phyloP scores from a whole-genome alignment of 1,140 invertebrate species.

The Papilio polytes region DNA sequence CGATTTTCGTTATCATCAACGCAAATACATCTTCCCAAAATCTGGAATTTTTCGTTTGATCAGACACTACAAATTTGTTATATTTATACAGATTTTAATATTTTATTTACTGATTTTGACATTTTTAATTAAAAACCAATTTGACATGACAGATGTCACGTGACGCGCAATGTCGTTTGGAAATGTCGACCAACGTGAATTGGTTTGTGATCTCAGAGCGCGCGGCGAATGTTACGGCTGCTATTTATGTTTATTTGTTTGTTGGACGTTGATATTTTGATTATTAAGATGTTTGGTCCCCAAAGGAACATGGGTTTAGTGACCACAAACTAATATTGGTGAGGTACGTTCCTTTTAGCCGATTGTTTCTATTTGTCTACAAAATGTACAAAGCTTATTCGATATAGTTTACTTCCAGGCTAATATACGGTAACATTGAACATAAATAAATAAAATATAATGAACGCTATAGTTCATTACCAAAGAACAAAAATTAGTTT shows the following conservation, averaged over 20 bases:
- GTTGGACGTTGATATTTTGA: neutral
- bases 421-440: neutral
- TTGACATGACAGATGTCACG: neutral
- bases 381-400: neutral
- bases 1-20: no score
- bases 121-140: neutral
- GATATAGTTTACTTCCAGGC: neutral
- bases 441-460: no score
- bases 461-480: no score
- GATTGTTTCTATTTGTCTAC: neutral
- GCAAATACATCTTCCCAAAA: no score
- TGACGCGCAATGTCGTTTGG: neutral
- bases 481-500: no score
- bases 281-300: neutral
- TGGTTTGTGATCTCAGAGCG: conserved; percentile 1
- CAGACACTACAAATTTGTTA: no score
- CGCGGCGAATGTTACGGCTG: neutral
- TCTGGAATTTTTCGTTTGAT: no score
- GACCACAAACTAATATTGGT: neutral
- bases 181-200: conserved; percentile 11
- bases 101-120: neutral
- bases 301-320: neutral
- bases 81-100: no score
- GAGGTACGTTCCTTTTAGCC: neutral
- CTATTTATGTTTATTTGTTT: neutral